These are phyloP conservation scores for Pogonocichla stellata DNA, from an alignment of 2,113 vertebrate genomes.

Conservation along the genomic window DNA sequence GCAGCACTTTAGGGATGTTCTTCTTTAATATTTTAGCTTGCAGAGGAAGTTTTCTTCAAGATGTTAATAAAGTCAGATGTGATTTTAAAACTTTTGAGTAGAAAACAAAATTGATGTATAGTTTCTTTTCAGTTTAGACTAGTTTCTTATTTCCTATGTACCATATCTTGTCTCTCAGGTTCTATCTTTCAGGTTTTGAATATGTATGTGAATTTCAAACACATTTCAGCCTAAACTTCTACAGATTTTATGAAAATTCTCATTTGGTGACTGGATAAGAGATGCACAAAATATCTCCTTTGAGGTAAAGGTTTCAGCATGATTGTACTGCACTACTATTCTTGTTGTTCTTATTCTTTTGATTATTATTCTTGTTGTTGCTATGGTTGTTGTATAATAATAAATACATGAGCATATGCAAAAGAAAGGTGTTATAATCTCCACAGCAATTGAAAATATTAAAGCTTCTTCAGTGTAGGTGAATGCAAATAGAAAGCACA, in stretches of 20 bases:
- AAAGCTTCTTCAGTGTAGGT: background rate
- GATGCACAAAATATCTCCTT: background rate
- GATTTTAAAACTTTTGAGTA: background rate
- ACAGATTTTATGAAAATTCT: background rate
- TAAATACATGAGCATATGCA: background rate
- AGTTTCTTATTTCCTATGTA: background rate
- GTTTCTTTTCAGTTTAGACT: background rate
- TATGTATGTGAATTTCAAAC: background rate
- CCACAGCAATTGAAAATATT: background rate
- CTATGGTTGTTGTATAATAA: background rate
- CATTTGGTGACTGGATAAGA: background rate
- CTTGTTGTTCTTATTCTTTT: background rate
- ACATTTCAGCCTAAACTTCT: background rate
- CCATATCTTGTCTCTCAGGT: background rate
- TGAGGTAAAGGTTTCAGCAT: background rate
- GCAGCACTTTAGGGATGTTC: constrained; percentile 21
- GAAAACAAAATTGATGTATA: background rate
- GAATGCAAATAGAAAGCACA: background rate
- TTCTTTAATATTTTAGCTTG: constrained; percentile 24
- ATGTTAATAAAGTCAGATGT: background rate
- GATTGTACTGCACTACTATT: background rate
- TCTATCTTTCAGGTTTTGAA: background rate
- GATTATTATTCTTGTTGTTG: background rate
- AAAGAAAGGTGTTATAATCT: background rate
- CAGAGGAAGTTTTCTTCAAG: background rate